These are phyloP conservation scores for Heterodera schachtii DNA, from an alignment of 1,140 invertebrate species.

Conservation along the genomic window DNA sequence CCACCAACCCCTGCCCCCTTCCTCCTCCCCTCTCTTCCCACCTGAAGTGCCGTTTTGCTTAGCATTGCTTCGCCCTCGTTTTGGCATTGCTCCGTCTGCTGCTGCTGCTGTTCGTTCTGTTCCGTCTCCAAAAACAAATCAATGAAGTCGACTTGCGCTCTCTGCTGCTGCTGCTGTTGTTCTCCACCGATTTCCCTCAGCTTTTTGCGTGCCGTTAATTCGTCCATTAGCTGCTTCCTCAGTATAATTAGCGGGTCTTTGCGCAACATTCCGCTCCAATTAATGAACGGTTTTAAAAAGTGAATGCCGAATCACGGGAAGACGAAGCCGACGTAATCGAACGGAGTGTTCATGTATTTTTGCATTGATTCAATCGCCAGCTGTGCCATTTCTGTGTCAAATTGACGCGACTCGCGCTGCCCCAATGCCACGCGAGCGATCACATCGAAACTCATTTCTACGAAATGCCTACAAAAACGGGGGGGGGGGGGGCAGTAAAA, in stretches of 20 bases:
- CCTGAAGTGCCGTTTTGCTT: background rate
- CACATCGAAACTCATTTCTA: slow-evolving; percentile 58
- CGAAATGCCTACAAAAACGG: slow-evolving; percentile 42
- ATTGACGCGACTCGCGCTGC: slow-evolving; percentile 50
- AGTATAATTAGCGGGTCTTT: background rate
- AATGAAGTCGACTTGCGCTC: slow-evolving; percentile 50
- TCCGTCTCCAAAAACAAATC: slow-evolving; percentile 46
- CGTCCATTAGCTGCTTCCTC: background rate
- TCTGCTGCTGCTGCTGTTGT: background rate
- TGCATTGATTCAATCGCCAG: slow-evolving; percentile 10
- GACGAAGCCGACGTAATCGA: slow-evolving; percentile 19
- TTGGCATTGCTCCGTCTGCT: background rate
- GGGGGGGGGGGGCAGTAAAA: no score
- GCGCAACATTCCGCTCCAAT: slow-evolving; percentile 1
- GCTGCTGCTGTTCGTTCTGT: no score
- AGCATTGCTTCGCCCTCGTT: background rate
- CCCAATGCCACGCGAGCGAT: slow-evolving; percentile 55
- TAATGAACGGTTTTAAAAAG: background rate
- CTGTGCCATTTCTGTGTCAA: slow-evolving; percentile 16
- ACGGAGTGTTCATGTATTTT: slow-evolving; percentile 1
- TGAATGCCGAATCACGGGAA: slow-evolving; percentile 18
- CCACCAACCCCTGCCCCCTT: no score
- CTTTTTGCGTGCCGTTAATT: background rate
- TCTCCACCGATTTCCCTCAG: background rate
- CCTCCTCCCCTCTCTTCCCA: background rate